Evolutionary conservation across 2,113 vertebrate genomes (phyloP).

Genomic region (Toxotes chatareus): DNA sequence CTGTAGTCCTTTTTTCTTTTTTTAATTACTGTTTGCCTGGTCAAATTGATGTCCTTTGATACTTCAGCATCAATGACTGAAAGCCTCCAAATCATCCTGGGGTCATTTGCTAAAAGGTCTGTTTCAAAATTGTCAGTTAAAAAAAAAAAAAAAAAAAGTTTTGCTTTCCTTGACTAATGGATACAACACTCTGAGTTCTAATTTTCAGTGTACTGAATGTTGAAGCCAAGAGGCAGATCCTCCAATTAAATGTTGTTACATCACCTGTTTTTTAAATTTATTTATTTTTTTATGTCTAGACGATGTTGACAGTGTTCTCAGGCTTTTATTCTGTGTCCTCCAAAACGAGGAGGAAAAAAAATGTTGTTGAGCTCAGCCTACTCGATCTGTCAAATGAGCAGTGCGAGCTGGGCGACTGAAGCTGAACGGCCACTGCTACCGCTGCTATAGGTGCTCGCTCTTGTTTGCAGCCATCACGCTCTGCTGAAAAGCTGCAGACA

Average conservation of each 20-base stretch:
- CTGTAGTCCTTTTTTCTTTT: slow-evolving; percentile 6
- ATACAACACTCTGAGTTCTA: neutral
- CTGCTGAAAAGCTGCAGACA: slow-evolving; percentile 64
- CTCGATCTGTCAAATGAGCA: slow-evolving; percentile 63
- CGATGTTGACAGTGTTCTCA: slow-evolving; percentile 30
- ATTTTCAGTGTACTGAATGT: neutral
- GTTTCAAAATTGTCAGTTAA: neutral
- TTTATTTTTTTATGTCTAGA: slow-evolving; percentile 11
- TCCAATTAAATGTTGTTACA: slow-evolving; percentile 9
- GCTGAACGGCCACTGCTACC: slow-evolving; percentile 37
- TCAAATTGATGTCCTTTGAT: neutral
- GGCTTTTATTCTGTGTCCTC: slow-evolving; percentile 41
- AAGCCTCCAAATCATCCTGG: neutral
- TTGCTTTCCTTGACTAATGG: neutral
- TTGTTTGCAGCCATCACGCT: slow-evolving; percentile 52
- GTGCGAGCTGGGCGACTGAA: slow-evolving; percentile 38
- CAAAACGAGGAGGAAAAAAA: slow-evolving; percentile 41
- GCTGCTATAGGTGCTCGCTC: slow-evolving; percentile 45
- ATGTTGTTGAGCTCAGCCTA: slow-evolving; percentile 54
- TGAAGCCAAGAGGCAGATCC: slow-evolving; percentile 12
- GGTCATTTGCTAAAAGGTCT: neutral
- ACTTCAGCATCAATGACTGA: neutral
- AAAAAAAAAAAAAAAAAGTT: neutral
- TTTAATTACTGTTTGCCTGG: slow-evolving; percentile 19
- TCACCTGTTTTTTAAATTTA: neutral